These are phyloP conservation scores for Holothuria scabra DNA, from an alignment of 53 echinoderm and acorn worm genomes.

Conservation along the genomic window DNA sequence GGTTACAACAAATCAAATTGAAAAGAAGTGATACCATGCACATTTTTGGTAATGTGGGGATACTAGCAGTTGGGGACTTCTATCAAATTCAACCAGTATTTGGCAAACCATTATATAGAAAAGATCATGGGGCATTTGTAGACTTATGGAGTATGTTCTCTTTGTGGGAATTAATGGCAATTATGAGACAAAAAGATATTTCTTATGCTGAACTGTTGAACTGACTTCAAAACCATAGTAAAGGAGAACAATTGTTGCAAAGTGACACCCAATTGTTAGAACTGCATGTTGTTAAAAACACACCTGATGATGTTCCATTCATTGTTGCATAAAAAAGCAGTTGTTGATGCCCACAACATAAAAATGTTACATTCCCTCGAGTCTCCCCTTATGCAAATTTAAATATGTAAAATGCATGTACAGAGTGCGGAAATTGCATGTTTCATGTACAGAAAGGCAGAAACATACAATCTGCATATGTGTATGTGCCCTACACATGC, in stretches of 20 bases:
- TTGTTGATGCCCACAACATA: constrained; percentile 64
- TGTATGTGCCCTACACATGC: no score
- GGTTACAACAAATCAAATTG: constrained; percentile 64
- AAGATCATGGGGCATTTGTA: constrained; percentile 14
- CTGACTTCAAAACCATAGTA: constrained; percentile 21
- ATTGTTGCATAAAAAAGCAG: constrained; percentile 48
- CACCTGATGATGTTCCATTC: constrained; percentile 52
- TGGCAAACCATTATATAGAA: constrained; percentile 36
- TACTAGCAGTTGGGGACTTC: constrained; percentile 67
- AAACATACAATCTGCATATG: no score
- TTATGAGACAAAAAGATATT: constrained; percentile 73
- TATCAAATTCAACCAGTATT: constrained; percentile 66
- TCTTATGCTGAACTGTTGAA: constrained; percentile 42
- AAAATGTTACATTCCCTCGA: no score
- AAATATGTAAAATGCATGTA: no score
- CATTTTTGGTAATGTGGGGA: constrained; percentile 58
- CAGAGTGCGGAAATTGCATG: no score
- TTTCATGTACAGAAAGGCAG: no score
- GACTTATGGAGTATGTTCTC: constrained; percentile 63
- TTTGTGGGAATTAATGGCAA: constrained; percentile 48
- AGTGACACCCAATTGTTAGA: constrained; percentile 49
- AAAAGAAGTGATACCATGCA: constrained; percentile 38
- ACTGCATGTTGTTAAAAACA: constrained; percentile 55
- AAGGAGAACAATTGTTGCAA: constrained; percentile 46
- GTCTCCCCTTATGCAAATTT: no score